Evolutionary conservation across 2,797 vertebrate genomes (phyloP), one percentile per base, ranked within the genome.

Genomic region (Masticophis lateralis): DNA sequence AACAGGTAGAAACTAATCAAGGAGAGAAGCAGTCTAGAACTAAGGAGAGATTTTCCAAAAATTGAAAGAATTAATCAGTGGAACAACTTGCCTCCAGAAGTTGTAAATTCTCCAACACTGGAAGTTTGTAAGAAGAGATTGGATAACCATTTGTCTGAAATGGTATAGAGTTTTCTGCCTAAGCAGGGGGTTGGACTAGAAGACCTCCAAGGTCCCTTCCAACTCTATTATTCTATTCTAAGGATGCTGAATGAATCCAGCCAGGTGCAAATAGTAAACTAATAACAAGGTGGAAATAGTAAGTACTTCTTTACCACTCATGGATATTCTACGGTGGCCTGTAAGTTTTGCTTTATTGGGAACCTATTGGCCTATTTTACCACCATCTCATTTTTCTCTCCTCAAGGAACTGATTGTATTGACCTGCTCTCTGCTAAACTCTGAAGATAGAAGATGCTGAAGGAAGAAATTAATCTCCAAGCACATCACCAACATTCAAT

Each of bases 401-500:
- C 37, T 43, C 74, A 83, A 83, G 63, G 88, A 74, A 94, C 69
- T 95, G 91, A 43, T 95, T 90, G 94, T 95, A 93, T 47, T 94
- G 89, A 93, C 90, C 92, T 79, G 87, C 22, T 61, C 66, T 94
- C 87, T 92, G 95, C 94, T 93, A 96, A 96, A 93, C 86, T 95
- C 92, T 0, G 0, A 92, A 95, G 94, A 94, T 95, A 79, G 92
- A 95, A 97, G 90, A 90, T 90, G 91, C 92, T 96, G 92, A 97
- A 90, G 94, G 57, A 32, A 96, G 96, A 96, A 94, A 93, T 11
- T 95, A 95, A 96, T 95, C 95, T 91, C 92, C 93, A 95, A 92
- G 96, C 97, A 96, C 89, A 53, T 92, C 94, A 96, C 92, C 92
- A 90, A 87, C 87, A 96, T 95, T 95, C 94, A 97, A 91, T 97